Conservation (phyloP, 2,113 vertebrate genomes). For the Carassius carassius region DNA sequence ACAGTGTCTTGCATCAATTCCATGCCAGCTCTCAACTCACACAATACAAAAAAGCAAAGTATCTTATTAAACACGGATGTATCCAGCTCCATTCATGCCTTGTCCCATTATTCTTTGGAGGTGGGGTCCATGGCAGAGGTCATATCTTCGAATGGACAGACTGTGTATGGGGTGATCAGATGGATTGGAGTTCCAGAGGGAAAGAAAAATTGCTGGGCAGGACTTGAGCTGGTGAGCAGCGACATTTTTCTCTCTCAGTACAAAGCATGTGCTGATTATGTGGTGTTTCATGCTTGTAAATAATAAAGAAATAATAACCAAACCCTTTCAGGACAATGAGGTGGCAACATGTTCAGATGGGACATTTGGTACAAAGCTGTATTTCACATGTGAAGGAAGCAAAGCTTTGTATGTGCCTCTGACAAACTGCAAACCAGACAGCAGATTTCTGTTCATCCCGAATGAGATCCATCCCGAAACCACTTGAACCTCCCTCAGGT, state of each 20-base stretch:
- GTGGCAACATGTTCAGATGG: constrained; percentile 70
- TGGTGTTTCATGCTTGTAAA: neutral
- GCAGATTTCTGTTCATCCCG: constrained; percentile 62
- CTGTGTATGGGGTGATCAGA: constrained; percentile 73
- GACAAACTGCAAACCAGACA: constrained; percentile 71
- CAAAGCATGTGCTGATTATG: neutral
- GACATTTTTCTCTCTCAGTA: neutral
- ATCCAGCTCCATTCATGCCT: constrained; percentile 4
- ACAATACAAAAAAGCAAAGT: neutral
- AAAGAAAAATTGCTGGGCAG: constrained; percentile 67
- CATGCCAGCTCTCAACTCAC: constrained; percentile 55
- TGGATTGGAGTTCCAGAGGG: constrained; percentile 72
- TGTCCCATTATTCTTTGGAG: constrained; percentile 59
- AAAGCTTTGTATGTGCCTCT: constrained; percentile 73
- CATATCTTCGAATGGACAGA: constrained; percentile 60
- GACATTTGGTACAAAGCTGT: constrained; percentile 59
- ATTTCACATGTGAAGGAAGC: constrained; percentile 70
- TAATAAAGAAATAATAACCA: neutral
- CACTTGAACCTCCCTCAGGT: constrained; percentile 60
- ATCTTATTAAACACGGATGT: neutral
- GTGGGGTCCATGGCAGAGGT: constrained; percentile 76
- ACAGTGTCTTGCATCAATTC: constrained; percentile 59
- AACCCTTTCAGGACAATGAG: constrained; percentile 69
- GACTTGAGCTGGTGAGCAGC: constrained; percentile 74
- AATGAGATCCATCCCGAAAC: constrained; percentile 31